Base-by-base conservation (phyloP, 2,888 invertebrate species). In the Philopedon plagiatum region DNA sequence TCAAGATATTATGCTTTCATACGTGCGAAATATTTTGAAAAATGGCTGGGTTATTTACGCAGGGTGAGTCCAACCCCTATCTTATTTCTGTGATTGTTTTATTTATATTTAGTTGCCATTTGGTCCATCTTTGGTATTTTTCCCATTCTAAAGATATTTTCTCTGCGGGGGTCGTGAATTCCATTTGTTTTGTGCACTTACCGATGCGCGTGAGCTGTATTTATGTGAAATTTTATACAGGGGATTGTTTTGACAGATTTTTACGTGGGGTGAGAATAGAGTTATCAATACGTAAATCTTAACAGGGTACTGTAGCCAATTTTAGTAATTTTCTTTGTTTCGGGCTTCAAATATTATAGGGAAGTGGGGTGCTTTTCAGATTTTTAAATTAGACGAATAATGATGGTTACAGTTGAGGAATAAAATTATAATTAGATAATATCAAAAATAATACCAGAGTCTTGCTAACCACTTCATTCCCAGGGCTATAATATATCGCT, bases 111-210 rank as follows among this genome's bases (percentile, higher is more conserved):
- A 75, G 75, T 79, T 76, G 79, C 77, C 81, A 81, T 80, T 80
- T 81, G 80, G 79, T 73, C 71, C 41, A 60, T 75, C 65, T 63
- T 56, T 71, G 64, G 57, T 57, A 69, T 66, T 66, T 77, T 81
- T 81, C 82, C 81, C 82, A 81, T 80, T 77, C 78, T 80, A 79
- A 76, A 75, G 75, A 74, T 77, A 78, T 78, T 77, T 77, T 78
- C 72, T 71, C 75, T 66, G 71, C 65, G 75, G 73, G 75, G 75
- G 77, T 67, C 64, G 71, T 73, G 71, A 46, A 76, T 58, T 65
- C 46, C 77, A 76, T 78, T 78, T 79, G 77, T 78, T 77, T 77
- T 77, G 61, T 58, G 60, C 60, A 65, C 71, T 60, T 65, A 57
- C 56, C 44, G 54, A 62, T 54, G 54, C 61, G 49, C 54, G 51